Conservation (phyloP, 2,113 vertebrate genomes). For the Eulemur macaco region DNA sequence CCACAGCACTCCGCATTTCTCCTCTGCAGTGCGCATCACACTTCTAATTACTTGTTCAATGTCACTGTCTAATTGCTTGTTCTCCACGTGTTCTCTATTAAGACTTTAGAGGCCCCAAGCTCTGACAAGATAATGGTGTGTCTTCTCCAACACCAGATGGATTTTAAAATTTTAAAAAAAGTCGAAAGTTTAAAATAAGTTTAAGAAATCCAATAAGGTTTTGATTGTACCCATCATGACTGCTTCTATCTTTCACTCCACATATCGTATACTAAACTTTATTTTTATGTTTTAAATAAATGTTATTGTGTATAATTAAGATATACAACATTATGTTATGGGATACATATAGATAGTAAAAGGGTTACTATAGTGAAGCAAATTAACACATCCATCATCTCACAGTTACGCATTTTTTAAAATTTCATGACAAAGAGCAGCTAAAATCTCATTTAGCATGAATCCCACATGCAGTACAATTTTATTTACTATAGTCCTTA, state of each 20-base stretch:
- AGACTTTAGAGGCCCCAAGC: conserved; percentile 72
- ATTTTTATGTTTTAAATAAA: neutral
- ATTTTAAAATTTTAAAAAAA: conserved; percentile 51
- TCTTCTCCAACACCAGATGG: conserved; percentile 68
- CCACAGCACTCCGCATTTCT: conserved; percentile 1
- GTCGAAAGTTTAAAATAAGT: conserved; percentile 48
- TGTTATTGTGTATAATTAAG: neutral
- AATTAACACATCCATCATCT: neutral
- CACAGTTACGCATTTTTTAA: neutral
- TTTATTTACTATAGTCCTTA: neutral
- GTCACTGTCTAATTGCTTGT: conserved; percentile 75
- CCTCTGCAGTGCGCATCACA: conserved; percentile 60
- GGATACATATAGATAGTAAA: neutral
- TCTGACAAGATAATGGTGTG: conserved; percentile 75
- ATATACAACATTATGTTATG: neutral
- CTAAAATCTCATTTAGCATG: neutral
- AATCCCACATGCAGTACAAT: neutral
- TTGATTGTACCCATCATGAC: neutral
- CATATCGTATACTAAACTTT: neutral
- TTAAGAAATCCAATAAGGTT: conserved; percentile 21
- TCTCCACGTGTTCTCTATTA: conserved; percentile 75
- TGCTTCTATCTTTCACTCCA: neutral
- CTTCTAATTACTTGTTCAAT: conserved; percentile 75
- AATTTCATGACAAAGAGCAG: neutral
- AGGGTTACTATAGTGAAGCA: neutral